A percentile compares a stretch with the other conserved stretches of the same genome.
Evolutionary conservation across 1,140 invertebrate genomes (phyloP).

Genomic region (Mizuhopecten yessoensis): DNA sequence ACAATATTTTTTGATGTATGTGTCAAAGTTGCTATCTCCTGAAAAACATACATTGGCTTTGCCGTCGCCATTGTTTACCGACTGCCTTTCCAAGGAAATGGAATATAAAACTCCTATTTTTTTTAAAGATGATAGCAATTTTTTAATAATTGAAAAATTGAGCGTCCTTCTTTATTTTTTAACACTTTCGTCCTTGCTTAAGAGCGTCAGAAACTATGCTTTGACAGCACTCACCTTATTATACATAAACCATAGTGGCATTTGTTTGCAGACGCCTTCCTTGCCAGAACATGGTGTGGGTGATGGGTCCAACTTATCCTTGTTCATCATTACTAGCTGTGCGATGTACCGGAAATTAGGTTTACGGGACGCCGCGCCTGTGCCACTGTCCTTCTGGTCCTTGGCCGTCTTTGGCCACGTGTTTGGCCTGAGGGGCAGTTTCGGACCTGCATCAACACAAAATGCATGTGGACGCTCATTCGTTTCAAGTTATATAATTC

Average conservation of each 20-base stretch:
- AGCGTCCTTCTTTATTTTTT: too few species aligned
- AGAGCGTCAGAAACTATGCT: too few species aligned
- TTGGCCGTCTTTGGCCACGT: conserved; percentile 57
- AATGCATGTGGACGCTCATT: conserved; percentile 42
- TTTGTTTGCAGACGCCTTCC: neutral
- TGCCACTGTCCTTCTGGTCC: neutral
- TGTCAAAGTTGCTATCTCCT: too few species aligned
- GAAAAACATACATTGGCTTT: too few species aligned
- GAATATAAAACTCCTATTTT: too few species aligned
- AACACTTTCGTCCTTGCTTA: too few species aligned
- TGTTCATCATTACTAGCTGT: neutral
- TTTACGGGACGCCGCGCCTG: neutral
- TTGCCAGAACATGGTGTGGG: neutral
- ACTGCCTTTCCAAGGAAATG: too few species aligned
- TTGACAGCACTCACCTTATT: conserved; percentile 50
- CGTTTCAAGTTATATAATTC: too few species aligned
- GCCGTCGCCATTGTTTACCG: too few species aligned
- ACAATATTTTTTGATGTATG: too few species aligned
- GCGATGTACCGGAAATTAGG: conserved; percentile 44
- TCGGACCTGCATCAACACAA: neutral
- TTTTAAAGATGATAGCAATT: too few species aligned
- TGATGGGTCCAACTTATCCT: neutral
- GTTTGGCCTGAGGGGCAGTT: conserved; percentile 51
- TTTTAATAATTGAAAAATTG: too few species aligned
- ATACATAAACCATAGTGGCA: conserved; percentile 58